Conservation (phyloP, 1,140 invertebrate genomes). For the Lepidotrigona ventralis region DNA sequence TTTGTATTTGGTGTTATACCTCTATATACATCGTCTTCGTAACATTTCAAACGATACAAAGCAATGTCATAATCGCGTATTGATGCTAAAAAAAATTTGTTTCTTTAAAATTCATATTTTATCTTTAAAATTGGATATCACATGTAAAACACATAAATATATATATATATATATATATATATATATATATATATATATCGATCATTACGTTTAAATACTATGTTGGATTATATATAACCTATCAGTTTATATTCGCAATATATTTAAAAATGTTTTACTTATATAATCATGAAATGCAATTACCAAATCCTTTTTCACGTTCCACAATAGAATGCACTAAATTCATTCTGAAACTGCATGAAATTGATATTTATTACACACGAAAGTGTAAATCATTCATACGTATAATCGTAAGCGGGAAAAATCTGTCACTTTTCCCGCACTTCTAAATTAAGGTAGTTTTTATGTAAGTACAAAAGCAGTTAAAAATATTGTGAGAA, state of each 20-base stretch:
- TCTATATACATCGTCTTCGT: constrained; percentile 70
- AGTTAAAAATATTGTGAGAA: neutral
- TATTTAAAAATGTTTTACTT: neutral
- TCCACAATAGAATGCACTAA: constrained; percentile 65
- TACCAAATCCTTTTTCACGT: constrained; percentile 73
- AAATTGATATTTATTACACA: constrained; percentile 40
- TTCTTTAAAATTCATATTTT: constrained; percentile 1
- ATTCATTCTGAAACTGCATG: constrained; percentile 70
- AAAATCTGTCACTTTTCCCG: constrained; percentile 66
- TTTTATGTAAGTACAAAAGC: constrained; percentile 18
- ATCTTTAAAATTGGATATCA: neutral
- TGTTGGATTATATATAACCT: constrained; percentile 37
- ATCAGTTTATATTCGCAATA: neutral
- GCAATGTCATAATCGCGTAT: constrained; percentile 72
- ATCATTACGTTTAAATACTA: neutral
- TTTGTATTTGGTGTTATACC: constrained; percentile 73
- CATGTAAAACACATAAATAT: neutral
- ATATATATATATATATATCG: neutral
- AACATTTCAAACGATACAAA: constrained; percentile 72
- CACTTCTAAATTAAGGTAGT: constrained; percentile 20
- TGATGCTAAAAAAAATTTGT: constrained; percentile 58
- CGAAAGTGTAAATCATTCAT: constrained; percentile 28
- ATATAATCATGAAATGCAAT: constrained; percentile 39
- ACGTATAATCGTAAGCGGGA: constrained; percentile 60
- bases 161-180: neutral